Conservation (phyloP, 2,797 vertebrate species). For the Loriculus beryllinus region DNA sequence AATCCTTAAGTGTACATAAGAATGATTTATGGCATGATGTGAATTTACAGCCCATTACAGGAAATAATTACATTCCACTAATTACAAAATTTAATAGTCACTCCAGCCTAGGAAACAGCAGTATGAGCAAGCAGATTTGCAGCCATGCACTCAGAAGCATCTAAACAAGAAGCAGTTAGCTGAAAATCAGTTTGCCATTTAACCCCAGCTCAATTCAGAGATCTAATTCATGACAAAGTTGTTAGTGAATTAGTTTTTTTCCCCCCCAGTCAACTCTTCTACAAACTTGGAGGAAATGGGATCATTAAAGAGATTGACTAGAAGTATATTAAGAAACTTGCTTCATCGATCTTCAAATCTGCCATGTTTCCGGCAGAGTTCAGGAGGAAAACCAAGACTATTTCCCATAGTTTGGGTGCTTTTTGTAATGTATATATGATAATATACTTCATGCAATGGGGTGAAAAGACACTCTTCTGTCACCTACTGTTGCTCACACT, state of each 20-base stretch:
- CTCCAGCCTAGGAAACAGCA: conserved; percentile 2
- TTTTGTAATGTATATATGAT: background rate
- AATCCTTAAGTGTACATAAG: conserved; percentile 37
- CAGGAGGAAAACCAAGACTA: background rate
- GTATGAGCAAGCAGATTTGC: background rate
- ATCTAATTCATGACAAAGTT: background rate
- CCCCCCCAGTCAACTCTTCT: background rate
- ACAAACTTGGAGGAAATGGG: background rate
- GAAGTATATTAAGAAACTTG: background rate
- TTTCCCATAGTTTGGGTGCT: accelerated
- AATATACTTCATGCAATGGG: background rate
- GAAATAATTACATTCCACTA: conserved; percentile 57
- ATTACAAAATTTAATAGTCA: conserved; percentile 49
- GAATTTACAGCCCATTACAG: conserved; percentile 28
- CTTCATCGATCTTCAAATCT: background rate
- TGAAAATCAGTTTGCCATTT: conserved; percentile 21
- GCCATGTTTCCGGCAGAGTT: background rate
- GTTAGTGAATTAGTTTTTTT: background rate
- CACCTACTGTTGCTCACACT: background rate
- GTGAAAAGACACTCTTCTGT: background rate
- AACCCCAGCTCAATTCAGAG: background rate
- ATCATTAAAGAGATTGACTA: background rate
- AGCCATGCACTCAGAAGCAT: background rate
- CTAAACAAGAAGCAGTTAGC: background rate
- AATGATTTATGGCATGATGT: conserved; percentile 55